A percentile compares a stretch with the other conserved stretches of the same genome.
phyloP scores from a whole-genome alignment of 2,888 invertebrate genomes.

The Dolichopus griseipennis region DNA sequence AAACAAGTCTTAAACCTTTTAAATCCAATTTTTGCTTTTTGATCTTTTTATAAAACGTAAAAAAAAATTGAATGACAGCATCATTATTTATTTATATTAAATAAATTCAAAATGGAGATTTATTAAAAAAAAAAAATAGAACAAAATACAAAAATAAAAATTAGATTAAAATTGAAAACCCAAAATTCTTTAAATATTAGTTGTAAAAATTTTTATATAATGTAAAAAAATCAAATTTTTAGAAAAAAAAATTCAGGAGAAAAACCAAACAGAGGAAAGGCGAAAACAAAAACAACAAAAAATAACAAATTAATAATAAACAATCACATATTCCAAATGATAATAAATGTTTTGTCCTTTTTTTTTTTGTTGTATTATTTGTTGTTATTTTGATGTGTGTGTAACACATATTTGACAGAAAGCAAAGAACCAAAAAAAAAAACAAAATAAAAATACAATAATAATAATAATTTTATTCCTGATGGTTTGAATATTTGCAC shows the following conservation, averaged over 20 bases:
- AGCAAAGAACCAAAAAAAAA: background rate
- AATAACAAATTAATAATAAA: background rate
- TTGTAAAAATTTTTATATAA: background rate
- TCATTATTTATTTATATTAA: background rate
- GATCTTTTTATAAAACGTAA: no score
- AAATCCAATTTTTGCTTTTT: no score
- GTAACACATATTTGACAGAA: no score
- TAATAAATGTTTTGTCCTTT: background rate
- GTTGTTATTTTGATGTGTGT: no score
- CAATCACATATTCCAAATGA: background rate
- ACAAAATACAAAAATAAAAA: background rate
- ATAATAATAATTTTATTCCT: background rate
- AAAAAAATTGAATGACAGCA: background rate
- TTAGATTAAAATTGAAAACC: background rate
- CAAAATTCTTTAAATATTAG: background rate
- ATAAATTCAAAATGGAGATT: background rate
- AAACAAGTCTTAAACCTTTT: no score
- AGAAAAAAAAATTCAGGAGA: no score
- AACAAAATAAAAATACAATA: background rate
- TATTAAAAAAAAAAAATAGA: background rate
- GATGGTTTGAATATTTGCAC: constrained; percentile 3
- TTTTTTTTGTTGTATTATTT: background rate
- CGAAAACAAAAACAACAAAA: background rate
- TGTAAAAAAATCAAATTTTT: no score
- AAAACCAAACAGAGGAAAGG: no score